These are phyloP conservation scores for Antrozous pallidus DNA, from an alignment of 2,797 vertebrate genomes.

Conservation along the genomic window DNA sequence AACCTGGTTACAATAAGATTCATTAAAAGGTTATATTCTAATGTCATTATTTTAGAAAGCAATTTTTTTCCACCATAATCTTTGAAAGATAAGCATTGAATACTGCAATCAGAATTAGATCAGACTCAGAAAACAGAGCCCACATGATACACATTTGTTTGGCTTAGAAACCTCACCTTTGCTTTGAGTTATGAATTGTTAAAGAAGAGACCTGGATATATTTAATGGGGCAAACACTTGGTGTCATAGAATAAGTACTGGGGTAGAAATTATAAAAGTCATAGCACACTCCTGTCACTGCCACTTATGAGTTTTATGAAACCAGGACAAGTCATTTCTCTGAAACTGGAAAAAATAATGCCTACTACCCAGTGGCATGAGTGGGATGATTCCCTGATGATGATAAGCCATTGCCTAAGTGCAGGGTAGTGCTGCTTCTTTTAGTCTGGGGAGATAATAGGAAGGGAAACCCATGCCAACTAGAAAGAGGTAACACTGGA, in stretches of 20 bases:
- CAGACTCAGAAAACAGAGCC: neutral
- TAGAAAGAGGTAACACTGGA: neutral
- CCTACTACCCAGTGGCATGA: neutral
- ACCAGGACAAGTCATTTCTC: neutral
- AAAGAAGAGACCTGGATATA: neutral
- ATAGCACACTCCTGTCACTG: neutral
- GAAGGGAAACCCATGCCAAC: neutral
- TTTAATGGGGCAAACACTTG: neutral
- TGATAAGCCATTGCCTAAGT: neutral
- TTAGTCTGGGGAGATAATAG: neutral
- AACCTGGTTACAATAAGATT: neutral
- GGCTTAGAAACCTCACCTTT: neutral
- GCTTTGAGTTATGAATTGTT: neutral
- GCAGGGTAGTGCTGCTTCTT: neutral
- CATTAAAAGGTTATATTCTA: neutral
- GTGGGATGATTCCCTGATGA: too few relatives aligned
- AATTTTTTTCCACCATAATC: constrained; percentile 3
- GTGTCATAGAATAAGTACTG: neutral
- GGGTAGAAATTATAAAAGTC: neutral
- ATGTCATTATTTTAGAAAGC: neutral
- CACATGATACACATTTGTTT: neutral
- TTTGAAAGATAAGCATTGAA: neutral
- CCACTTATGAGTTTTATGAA: neutral
- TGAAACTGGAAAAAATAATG: neutral
- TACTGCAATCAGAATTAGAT: neutral